Evolutionary conservation across 1,140 invertebrate genomes (phyloP).

Genomic region (Lerema accius): DNA sequence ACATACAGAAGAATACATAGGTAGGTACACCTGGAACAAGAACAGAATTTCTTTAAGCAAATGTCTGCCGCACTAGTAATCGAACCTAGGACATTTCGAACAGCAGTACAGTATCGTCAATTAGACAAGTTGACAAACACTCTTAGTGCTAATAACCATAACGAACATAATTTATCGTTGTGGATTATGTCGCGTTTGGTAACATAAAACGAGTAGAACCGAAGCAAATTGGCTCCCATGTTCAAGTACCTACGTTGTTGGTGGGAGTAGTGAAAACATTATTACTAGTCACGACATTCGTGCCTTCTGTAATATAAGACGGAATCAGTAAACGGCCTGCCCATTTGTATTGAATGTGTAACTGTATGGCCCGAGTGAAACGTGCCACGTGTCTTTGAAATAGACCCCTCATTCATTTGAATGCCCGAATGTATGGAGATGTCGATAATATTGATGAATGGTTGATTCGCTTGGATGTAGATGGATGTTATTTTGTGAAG

Average conservation of each 20-base stretch:
- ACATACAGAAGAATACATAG: too few species aligned
- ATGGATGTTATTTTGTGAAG: neutral
- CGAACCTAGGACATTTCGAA: too few species aligned
- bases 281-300: conserved; percentile 62
- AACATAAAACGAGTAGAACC: neutral
- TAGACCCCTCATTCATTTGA: conserved; percentile 14
- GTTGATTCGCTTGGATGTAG: neutral
- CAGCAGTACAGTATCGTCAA: too few species aligned
- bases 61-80: too few species aligned
- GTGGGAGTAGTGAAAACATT: conserved; percentile 54
- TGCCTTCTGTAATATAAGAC: conserved; percentile 47
- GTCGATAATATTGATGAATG: conserved; percentile 22
- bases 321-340: conserved; percentile 43
- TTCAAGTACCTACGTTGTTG: conserved; percentile 24
- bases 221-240: conserved; percentile 1
- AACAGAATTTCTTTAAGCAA: too few species aligned
- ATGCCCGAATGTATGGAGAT: conserved; percentile 10
- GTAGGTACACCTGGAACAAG: too few species aligned
- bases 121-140: too few species aligned
- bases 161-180: too few species aligned
- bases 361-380: conserved; percentile 34
- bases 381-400: conserved; percentile 33
- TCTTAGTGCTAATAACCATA: too few species aligned
- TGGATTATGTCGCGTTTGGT: too few species aligned
- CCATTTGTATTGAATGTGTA: conserved; percentile 32